These are phyloP conservation scores for Delphinapterus leucas DNA, from an alignment of 2,113 vertebrate genomes.

Conservation along the genomic window DNA sequence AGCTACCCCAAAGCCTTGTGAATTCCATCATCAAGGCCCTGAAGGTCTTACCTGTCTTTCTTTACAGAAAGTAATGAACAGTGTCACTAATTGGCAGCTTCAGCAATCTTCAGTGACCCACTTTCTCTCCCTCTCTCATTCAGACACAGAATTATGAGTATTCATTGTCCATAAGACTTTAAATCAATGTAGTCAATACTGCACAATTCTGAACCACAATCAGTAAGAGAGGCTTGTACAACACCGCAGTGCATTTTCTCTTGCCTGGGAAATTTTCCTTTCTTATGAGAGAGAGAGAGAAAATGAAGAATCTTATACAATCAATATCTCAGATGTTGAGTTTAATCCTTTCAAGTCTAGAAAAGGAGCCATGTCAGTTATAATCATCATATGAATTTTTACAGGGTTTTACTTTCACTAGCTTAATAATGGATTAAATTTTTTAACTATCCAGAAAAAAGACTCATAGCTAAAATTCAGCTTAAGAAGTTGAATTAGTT, in stretches of 20 bases:
- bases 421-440: constrained; percentile 30
- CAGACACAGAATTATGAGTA: constrained; percentile 9
- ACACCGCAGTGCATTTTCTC: not conserved
- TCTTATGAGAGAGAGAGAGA: not conserved
- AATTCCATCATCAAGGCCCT: not conserved
- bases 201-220: not conserved
- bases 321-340: constrained; percentile 28
- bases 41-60: not conserved
- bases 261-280: not conserved
- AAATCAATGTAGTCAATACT: constrained; percentile 12
- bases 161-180: not conserved
- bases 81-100: not conserved
- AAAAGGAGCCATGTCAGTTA: constrained; percentile 31
- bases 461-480: not conserved
- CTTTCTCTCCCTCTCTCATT: not conserved
- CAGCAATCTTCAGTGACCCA: not conserved
- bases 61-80: not conserved
- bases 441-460: not conserved
- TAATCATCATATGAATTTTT: constrained; percentile 31
- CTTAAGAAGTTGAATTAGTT: not conserved
- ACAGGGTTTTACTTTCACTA: constrained; percentile 30
- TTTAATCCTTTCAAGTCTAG: constrained; percentile 46
- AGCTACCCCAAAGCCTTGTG: not conserved
- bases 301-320: not conserved
- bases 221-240: not conserved